Evolutionary conservation across 92 coral and sea anemone genomes (phyloP), one percentile per base, ranked within the genome.

Genomic region (Nematostella vectensis): DNA sequence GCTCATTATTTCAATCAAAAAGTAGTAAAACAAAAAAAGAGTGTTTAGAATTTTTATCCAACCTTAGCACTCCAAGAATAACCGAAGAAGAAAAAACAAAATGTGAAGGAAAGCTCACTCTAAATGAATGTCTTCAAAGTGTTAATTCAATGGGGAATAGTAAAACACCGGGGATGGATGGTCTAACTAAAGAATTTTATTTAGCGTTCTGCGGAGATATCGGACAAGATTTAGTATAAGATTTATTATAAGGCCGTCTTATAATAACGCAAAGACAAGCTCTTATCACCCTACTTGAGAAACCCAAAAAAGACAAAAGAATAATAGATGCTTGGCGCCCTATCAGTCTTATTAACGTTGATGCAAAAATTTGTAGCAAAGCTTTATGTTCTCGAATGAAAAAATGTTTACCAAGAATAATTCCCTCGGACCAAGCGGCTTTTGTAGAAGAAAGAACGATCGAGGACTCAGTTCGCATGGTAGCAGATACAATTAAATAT

Each of bases 351-450:
- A 64, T 64, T 17, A 64, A 64, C 23, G 71, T 64, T 1, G 71
- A 64, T 31, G 51, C 48, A 3, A 64, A 64, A 51, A 55, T 64
- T 8, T 64, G 71, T 29, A 64, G 71, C 24, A 64, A 53, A 50
- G 69, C 48, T 20, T 21, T 50, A n/a, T 10, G 61, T 24, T 36
- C 51, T 21, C 27, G 71, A 31, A 37, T 64, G 52, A 19, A 1
- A 2, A 31, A 64, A 20, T 12, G 48, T 10, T 30, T 64, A n/a
- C 50, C 71, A 19, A 53, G 37, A 51, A 13, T 63, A 8, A 51
- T 64, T 20, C 67, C 45, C 26, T 31, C 55, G 8, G 42, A 29
- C 42, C 62, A 57, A 36, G 62, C 62, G 15, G 68, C 68, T 3
- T 61, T 61, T 25, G 52, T 65, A 12, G 50, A 65, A 42, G 62